Evolutionary conservation across 2,797 vertebrate genomes (phyloP), one percentile per base, ranked within the genome.

Genomic region (Graptemys geographica): DNA sequence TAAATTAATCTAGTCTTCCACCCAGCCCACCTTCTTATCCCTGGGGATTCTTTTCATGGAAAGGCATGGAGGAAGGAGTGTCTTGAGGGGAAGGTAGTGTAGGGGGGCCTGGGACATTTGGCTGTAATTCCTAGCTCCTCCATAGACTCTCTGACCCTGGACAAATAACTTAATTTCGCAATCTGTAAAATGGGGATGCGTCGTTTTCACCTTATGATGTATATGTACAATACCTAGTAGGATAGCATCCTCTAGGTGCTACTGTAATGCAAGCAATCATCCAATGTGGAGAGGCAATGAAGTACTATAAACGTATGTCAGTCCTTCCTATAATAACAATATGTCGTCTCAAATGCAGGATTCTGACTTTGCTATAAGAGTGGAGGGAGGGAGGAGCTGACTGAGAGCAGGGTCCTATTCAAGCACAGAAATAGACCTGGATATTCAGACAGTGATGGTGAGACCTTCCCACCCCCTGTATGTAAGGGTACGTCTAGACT

Each of bases 201-300:
- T 4, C 0, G 0, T 37, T 59, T 49, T 52, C 62, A 51, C 33
- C 1, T 1, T 51, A 83, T 33, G 8, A 15, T 13, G 1, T 10
- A 13, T 11, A 2, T 18, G 7, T 5, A 11, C 5, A 49, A 13
- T 25, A 15, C 78, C 25, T 7, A 33, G 51, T 56, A 47, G 74
- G 74, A 41, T 11, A 44, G 31, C 8, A 21, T 44, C 59, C 15
- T 65, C 13, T 16, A 2, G 13, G 59, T 65, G 31, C 59, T 18
- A 65, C 7, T 33, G 33, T 33, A n/a, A 18, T 65, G 31, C 15
- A 18, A 4, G 59, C 59, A 8, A 18, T 65, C 31, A 18, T 7
- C 59, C 57, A 59, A 11, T 59, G 57, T 13, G 57, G 12, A 11
- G 57, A 31, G 31, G 27, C 57, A 59, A 12, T 28, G 56, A 28